Evolutionary conservation across 2,113 vertebrate species (phyloP).

Genomic region (Dunckerocampus dactyliophorus): DNA sequence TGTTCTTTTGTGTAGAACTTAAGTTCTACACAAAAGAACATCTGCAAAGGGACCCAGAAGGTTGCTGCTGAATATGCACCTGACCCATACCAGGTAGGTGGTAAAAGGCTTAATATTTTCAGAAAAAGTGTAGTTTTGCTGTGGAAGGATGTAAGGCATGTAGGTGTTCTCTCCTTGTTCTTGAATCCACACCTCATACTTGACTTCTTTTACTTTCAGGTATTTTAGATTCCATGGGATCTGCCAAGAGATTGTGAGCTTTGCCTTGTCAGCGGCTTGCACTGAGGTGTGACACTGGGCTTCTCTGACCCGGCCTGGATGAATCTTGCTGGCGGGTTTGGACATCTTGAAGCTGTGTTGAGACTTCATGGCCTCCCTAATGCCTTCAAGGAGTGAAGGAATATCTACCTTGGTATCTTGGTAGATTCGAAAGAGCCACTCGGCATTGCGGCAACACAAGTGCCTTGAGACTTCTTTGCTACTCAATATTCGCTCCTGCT

Average conservation of each 20-base stretch:
- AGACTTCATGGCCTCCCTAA: slow-evolving; percentile 80
- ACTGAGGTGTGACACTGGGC: slow-evolving; percentile 86
- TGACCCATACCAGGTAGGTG: slow-evolving; percentile 96
- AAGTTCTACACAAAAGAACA: slow-evolving; percentile 90
- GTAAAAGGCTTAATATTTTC: slow-evolving; percentile 98
- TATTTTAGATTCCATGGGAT: slow-evolving; percentile 96
- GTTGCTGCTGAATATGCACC: slow-evolving; percentile 95
- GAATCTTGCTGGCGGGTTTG: slow-evolving; percentile 76
- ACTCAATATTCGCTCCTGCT: slow-evolving; percentile 84
- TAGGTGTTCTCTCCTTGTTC: slow-evolving; percentile 98
- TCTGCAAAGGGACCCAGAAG: slow-evolving; percentile 96
- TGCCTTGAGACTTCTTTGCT: slow-evolving; percentile 89
- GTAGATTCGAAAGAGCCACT: slow-evolving; percentile 98
- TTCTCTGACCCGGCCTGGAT: slow-evolving; percentile 90
- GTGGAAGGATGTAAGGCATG: slow-evolving; percentile 92
- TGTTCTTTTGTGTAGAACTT: no score
- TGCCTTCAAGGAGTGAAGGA: slow-evolving; percentile 77
- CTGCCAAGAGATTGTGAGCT: slow-evolving; percentile 90
- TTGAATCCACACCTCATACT: slow-evolving; percentile 98
- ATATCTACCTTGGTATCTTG: slow-evolving; percentile 94
- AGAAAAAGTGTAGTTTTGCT: slow-evolving; percentile 96
- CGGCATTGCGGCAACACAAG: slow-evolving; percentile 92
- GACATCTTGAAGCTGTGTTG: slow-evolving; percentile 75
- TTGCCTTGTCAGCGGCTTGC: slow-evolving; percentile 83
- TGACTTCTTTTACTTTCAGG: slow-evolving; percentile 91